phyloP scores from a whole-genome alignment of 2,888 invertebrate species.

The Calameuta idolon region DNA sequence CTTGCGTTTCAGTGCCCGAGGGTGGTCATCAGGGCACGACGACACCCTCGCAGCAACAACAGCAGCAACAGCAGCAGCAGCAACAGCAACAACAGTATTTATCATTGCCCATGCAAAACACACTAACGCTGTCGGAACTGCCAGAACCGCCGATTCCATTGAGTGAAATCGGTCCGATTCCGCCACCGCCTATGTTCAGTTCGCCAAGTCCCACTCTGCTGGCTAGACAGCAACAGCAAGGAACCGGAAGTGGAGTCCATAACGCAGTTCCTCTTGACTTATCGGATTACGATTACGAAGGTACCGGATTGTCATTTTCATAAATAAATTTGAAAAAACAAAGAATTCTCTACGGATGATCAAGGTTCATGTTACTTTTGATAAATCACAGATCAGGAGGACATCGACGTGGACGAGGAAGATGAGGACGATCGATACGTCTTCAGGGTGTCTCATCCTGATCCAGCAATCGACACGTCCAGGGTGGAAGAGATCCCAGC shows the following conservation, averaged over 20 bases:
- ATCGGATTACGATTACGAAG: slow-evolving; percentile 77
- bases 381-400: slow-evolving; percentile 72
- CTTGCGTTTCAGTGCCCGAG: slow-evolving; percentile 27
- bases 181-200: slow-evolving; percentile 96
- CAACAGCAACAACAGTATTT: slow-evolving; percentile 30
- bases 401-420: slow-evolving; percentile 76
- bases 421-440: slow-evolving; percentile 68
- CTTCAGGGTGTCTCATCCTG: slow-evolving; percentile 72
- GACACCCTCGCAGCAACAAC: slow-evolving; percentile 27
- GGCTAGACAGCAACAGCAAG: slow-evolving; percentile 66
- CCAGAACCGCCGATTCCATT: slow-evolving; percentile 93
- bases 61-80: slow-evolving; percentile 22
- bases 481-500: slow-evolving; percentile 93
- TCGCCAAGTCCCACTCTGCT: slow-evolving; percentile 82
- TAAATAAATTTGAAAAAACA: not conserved
- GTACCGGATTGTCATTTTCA: slow-evolving; percentile 60
- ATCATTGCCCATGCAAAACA: slow-evolving; percentile 45
- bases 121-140: slow-evolving; percentile 84
- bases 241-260: slow-evolving; percentile 39
- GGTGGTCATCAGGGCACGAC: slow-evolving; percentile 26
- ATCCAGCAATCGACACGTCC: slow-evolving; percentile 81
- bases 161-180: slow-evolving; percentile 93
- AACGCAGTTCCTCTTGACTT: slow-evolving; percentile 58
- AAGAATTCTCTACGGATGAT: not conserved
- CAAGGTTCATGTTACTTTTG: not conserved